phyloP scores from a whole-genome alignment of 2,797 vertebrate species.

The Florisuga fusca region DNA sequence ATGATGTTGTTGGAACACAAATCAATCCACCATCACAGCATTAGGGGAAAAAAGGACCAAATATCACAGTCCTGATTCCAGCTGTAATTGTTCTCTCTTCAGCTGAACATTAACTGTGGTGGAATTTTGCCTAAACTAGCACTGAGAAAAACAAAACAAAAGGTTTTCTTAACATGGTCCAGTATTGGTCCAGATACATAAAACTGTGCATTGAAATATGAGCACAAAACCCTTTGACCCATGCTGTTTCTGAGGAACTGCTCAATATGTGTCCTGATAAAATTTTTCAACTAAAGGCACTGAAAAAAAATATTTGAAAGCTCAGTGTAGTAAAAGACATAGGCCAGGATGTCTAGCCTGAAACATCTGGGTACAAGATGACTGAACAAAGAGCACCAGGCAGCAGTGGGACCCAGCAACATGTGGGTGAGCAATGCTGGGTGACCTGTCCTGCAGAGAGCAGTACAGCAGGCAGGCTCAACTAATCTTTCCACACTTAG shows the following conservation, averaged over 20 bases:
- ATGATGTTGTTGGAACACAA: neutral
- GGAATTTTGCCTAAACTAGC: neutral
- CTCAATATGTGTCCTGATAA: neutral
- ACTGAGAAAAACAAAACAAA: neutral
- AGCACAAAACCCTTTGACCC: neutral
- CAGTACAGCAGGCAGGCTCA: neutral
- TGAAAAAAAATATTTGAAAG: neutral
- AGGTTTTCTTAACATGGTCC: neutral
- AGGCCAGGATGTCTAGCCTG: neutral
- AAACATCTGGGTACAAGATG: neutral
- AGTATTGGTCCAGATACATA: neutral
- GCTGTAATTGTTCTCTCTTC: neutral
- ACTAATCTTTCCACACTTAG: neutral
- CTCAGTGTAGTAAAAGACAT: neutral
- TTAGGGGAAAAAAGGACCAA: neutral
- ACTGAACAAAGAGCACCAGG: neutral
- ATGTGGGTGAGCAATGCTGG: rapidly evolving
- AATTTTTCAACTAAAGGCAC: neutral
- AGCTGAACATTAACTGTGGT: neutral
- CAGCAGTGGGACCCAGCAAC: neutral
- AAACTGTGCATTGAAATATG: neutral
- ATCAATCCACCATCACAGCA: neutral
- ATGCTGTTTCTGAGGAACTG: neutral
- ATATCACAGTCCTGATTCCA: neutral
- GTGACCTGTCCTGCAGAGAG: neutral